Percentiles rank a stretch among this genome's conserved stretches.
These are phyloP conservation scores for Chamaedrilus cognettii DNA, from an alignment of 2,888 invertebrate genomes.

Conservation along the genomic window DNA sequence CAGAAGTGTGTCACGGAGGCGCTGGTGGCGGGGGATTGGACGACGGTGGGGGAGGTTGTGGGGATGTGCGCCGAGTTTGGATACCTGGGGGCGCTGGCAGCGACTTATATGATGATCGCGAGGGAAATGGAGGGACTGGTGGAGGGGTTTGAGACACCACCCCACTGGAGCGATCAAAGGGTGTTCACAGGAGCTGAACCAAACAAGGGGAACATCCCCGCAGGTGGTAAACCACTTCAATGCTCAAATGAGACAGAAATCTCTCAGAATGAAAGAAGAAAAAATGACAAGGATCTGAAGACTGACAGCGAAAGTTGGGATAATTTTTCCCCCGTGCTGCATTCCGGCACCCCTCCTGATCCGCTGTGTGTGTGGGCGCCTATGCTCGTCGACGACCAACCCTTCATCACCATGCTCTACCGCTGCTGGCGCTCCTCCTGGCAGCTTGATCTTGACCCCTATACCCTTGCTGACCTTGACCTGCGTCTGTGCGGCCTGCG, in stretches of 20 bases:
- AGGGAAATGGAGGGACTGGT: background rate
- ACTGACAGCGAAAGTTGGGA: too few relatives aligned
- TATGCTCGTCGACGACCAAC: background rate
- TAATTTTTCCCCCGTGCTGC: too few relatives aligned
- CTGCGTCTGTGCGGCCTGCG: background rate
- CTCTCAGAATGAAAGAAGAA: too few relatives aligned
- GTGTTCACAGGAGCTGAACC: too few relatives aligned
- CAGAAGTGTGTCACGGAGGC: conserved; percentile 47
- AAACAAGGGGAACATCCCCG: too few relatives aligned
- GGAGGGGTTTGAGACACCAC: background rate
- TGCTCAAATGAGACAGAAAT: too few relatives aligned
- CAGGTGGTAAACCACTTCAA: too few relatives aligned
- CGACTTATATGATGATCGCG: background rate
- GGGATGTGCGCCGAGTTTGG: conserved; percentile 32
- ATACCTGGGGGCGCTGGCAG: background rate
- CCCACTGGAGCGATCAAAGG: background rate
- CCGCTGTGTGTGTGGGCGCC: background rate
- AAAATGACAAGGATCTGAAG: too few relatives aligned
- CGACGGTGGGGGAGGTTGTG: conserved; percentile 43
- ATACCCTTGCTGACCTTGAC: background rate
- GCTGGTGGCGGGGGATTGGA: conserved; percentile 47
- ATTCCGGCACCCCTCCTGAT: background rate
- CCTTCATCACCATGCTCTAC: background rate
- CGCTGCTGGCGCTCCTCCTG: background rate
- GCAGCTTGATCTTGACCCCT: background rate